Evolutionary conservation across 92 coral and sea anemone genomes (phyloP), one percentile per base, ranked within the genome.

Genomic region (Heteractis magnifica): DNA sequence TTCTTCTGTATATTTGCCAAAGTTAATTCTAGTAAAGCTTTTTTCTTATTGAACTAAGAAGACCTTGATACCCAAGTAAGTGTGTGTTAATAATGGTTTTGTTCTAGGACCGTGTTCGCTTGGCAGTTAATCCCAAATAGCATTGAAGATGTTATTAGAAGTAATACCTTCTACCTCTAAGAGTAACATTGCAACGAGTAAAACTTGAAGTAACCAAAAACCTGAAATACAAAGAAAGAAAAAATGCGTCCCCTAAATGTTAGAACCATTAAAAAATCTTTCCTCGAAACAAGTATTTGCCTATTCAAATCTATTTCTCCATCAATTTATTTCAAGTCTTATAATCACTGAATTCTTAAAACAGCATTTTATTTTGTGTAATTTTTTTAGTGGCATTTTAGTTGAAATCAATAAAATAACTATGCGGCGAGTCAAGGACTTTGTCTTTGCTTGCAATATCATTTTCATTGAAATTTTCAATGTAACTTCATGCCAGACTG

Each of bases 61-160:
- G 84, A 80, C 89, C 83, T 91, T 91, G 94, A 93, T 87, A 91
- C 87, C 88, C 70, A 77, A 81, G 80, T 91, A 93, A 91, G 95
- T 90, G 98, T 83, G 94, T 89, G 87, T 77, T 93, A 93, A 89
- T 93, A 93, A 80, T 89, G 91, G 98, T 93, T 93, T 93, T 93
- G 98, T 93, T 89, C 84, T 49, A 79, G 44, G 26, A 82, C 81
- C 92, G 94, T 93, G 94, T 93, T 80, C 90, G 87, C 95, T 91
- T 91, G 93, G 88, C 44, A 77, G 83, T 85, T 93, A 93, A 93
- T 93, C 98, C 95, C 89, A 77, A 44, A 26, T 51, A 88, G 90
- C 88, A 91, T 93, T 86, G 90, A 83, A 79, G 84, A 52, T 77
- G 98, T 93, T 91, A 93, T 93, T 93, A 91, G 88, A 85, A 70